Evolutionary conservation across 92 coral and sea anemone species (phyloP).

Genomic region (Zoanthus solanderi): DNA sequence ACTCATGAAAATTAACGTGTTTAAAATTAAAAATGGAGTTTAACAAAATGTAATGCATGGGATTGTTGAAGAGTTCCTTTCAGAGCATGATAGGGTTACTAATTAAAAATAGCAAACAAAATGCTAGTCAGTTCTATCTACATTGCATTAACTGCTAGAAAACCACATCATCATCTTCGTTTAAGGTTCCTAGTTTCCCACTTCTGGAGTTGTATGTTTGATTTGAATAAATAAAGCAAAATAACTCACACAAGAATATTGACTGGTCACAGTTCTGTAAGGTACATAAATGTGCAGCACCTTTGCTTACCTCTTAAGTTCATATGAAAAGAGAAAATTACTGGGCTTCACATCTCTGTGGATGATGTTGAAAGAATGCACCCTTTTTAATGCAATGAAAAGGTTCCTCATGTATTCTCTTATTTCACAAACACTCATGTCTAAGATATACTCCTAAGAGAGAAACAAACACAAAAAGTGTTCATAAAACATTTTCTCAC

Average conservation of each 20-base stretch:
- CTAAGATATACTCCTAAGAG: slow-evolving; percentile 80
- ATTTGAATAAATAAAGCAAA: no score
- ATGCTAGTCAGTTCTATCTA: no score
- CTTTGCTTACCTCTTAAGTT: slow-evolving; percentile 72
- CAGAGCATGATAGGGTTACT: no score
- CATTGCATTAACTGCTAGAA: no score
- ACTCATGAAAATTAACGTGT: not conserved
- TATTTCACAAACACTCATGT: slow-evolving; percentile 92
- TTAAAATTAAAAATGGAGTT: not conserved
- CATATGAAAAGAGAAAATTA: slow-evolving; percentile 89
- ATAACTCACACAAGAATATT: no score
- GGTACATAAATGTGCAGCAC: not conserved
- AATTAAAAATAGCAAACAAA: no score
- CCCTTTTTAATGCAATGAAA: slow-evolving; percentile 89
- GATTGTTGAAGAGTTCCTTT: no score
- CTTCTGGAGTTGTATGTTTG: no score
- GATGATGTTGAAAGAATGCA: slow-evolving; percentile 88
- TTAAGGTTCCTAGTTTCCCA: no score
- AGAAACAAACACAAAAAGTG: not conserved
- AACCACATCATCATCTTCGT: no score
- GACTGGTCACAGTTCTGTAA: not conserved
- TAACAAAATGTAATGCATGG: no score
- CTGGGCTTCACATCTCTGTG: slow-evolving; percentile 98
- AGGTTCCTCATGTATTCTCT: slow-evolving; percentile 93
- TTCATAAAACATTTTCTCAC: not conserved